A percentile compares a stretch with the other conserved stretches of the same genome.
These are phyloP conservation scores for Cheilosia vernalis DNA, from an alignment of 2,888 invertebrate species.

Conservation along the genomic window DNA sequence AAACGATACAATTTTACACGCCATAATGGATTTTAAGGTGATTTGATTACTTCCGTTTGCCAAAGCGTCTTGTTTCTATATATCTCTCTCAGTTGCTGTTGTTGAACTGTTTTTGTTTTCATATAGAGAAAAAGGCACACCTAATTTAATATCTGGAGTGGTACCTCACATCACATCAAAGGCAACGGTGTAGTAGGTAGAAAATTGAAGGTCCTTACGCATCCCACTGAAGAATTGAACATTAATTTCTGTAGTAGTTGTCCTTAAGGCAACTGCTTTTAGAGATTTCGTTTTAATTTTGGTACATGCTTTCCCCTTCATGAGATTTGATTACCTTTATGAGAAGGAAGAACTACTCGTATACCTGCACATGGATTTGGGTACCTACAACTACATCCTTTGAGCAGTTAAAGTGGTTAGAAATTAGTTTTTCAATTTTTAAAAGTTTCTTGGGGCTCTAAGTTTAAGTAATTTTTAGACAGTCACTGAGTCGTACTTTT, in stretches of 20 bases:
- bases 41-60: conserved; percentile 40
- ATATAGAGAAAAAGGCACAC: neutral
- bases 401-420: neutral
- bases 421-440: neutral
- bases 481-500: no score
- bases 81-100: neutral
- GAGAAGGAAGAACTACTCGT: neutral
- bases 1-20: conserved; percentile 25
- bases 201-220: neutral
- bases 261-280: neutral
- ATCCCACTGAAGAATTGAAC: neutral
- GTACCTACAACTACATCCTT: no score
- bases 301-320: neutral
- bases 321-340: neutral
- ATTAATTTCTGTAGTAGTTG: neutral
- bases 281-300: neutral
- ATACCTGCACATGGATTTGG: neutral
- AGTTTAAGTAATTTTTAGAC: no score
- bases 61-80: neutral
- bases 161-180: neutral
- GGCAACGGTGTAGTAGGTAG: neutral
- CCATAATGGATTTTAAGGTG: conserved; percentile 49
- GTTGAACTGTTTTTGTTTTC: neutral
- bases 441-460: no score
- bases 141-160: neutral